Conservation (phyloP, 2,113 vertebrate genomes). For the Furnarius figulus region DNA sequence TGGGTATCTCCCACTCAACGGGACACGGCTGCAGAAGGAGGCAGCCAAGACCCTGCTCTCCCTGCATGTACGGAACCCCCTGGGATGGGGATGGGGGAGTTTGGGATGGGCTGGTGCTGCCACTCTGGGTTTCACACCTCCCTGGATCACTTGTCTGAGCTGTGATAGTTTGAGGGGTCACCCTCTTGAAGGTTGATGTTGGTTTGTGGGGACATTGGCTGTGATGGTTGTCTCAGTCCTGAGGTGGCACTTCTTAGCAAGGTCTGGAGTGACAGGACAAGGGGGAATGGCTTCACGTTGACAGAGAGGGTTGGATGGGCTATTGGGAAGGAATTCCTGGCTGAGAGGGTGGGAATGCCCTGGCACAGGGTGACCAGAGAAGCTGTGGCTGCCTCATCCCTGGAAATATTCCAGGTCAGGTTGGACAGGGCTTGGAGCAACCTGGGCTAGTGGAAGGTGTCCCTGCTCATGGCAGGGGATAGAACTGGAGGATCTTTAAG, state of each 20-base stretch:
- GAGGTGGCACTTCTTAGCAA: not conserved
- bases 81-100: rapidly evolving
- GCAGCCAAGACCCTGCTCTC: conserved; percentile 85
- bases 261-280: not conserved
- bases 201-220: rapidly evolving
- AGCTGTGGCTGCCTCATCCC: not conserved
- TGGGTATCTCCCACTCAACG: conserved; percentile 88
- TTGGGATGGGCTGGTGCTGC: not conserved
- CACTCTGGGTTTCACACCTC: rapidly evolving
- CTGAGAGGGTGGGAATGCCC: rapidly evolving
- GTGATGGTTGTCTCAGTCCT: not conserved
- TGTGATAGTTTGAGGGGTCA: not conserved
- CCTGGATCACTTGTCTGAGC: not conserved
- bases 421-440: not conserved
- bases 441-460: rapidly evolving
- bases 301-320: not conserved
- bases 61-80: conserved; percentile 82
- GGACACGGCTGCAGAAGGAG: conserved; percentile 82
- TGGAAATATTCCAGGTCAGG: not conserved
- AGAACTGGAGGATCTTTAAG: not conserved
- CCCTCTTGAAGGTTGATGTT: not conserved
- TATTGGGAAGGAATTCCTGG: not conserved
- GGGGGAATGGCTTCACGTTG: not conserved
- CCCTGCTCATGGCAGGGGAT: not conserved
- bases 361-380: not conserved